Evolutionary conservation across 2,888 invertebrate genomes (phyloP), one percentile per base, ranked within the genome.

Genomic region (Trichopria drosophilae): DNA sequence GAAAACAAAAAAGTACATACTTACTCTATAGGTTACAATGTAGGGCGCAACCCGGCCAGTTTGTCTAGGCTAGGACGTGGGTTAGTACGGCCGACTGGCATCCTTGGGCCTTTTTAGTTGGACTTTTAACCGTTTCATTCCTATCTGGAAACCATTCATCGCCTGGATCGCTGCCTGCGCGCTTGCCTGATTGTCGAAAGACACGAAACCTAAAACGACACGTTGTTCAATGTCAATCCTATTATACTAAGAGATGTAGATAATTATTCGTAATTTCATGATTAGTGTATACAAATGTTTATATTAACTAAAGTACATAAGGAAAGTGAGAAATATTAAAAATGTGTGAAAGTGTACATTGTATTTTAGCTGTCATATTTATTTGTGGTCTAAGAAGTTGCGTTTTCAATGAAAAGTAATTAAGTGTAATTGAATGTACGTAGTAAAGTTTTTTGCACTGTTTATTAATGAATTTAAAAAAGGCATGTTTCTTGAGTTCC

Each of bases 81-180:
- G 89, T 88, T 93, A 97, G 87, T 97, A 97, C 77, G 96, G 96
- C 82, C 94, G 87, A 81, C 89, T 93, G 76, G 94, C 93, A 79
- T 96, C 95, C 83, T 96, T 96, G 79, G 97, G 97, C 82, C 97
- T 85, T 81, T 98, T 98, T 80, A 98, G 86, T 82, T 98, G 97
- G 73, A 98, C 98, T 84, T 99, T 98, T 77, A 98, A 90, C 76
- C 98, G 87, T 83, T 99, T 99, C 97, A 98, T 98, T 75, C 98
- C 98, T 79, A 98, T 98, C 82, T 98, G 98, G 82, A 98, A 99
- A 76, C 98, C 98, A 81, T 99, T 99, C 98, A 99, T 99, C 70
- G 98, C 91, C 79, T 97, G 95, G 78, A 99, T 99, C 68, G 98
- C 98, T 65, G 94, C 90, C 79, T 97, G 96, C 76, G 98, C 97